These are phyloP conservation scores for Adelges cooleyi DNA, from an alignment of 1,140 invertebrate genomes.

Conservation along the genomic window DNA sequence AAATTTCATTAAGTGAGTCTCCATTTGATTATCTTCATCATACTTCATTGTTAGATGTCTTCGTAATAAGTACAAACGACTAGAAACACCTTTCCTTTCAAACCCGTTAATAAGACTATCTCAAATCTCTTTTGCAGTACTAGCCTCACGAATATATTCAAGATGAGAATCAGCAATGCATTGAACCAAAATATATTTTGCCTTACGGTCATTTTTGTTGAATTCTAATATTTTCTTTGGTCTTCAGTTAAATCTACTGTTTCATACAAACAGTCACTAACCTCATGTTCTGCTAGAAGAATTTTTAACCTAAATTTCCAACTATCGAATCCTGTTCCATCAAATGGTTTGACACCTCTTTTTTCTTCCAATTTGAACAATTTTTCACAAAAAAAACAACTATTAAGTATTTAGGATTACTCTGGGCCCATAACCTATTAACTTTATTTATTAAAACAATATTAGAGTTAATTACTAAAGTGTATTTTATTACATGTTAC, in stretches of 20 bases:
- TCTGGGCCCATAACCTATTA: too few species aligned
- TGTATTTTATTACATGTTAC: too few species aligned
- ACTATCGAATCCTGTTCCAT: neutral
- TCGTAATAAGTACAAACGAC: neutral
- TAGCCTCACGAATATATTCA: too few species aligned
- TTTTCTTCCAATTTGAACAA: too few species aligned
- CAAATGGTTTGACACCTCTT: neutral
- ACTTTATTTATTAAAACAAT: too few species aligned
- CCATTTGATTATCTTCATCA: constrained; percentile 12
- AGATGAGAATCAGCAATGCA: too few species aligned
- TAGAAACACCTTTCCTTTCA: constrained; percentile 29
- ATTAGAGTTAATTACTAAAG: too few species aligned
- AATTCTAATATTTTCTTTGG: constrained; percentile 27
- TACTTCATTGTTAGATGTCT: neutral
- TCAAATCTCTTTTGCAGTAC: too few species aligned
- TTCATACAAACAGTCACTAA: neutral
- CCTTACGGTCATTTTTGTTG: too few species aligned
- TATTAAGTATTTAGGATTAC: too few species aligned
- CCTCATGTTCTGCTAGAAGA: neutral
- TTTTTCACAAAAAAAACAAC: too few species aligned
- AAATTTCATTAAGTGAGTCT: constrained; percentile 8
- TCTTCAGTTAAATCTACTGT: constrained; percentile 30
- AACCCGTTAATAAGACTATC: constrained; percentile 28
- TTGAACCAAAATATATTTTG: too few species aligned
- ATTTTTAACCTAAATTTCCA: neutral